A percentile compares a stretch with the other conserved stretches of the same genome.
phyloP scores from a whole-genome alignment of 2,888 invertebrate genomes.

The Glyphotaelius pellucidus region DNA sequence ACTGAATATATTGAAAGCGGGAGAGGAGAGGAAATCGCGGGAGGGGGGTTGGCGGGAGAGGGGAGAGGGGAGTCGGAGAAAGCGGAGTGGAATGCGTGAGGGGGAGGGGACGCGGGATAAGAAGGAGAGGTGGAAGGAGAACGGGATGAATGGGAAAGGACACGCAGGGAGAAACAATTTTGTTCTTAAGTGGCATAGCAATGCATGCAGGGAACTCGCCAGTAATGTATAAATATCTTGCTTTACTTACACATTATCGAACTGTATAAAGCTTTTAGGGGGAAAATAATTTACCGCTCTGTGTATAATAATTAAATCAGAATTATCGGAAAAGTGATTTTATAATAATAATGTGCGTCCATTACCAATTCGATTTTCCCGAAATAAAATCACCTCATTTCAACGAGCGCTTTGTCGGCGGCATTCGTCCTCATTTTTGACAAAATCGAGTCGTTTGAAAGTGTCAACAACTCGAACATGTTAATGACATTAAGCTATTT shows the following conservation, averaged over 20 bases:
- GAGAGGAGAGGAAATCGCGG: no score
- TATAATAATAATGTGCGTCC: neutral
- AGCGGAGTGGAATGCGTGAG: no score
- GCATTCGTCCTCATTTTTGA: neutral
- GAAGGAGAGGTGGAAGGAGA: no score
- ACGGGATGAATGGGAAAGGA: no score
- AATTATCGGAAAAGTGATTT: neutral
- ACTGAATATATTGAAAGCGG: no score
- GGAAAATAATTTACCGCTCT: neutral
- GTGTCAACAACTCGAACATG: neutral
- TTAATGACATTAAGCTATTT: neutral
- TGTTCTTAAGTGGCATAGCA: no score
- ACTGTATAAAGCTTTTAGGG: neutral
- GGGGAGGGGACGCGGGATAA: no score
- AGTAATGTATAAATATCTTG: neutral
- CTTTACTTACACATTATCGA: neutral
- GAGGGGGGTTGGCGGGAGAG: no score
- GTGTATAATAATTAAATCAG: neutral
- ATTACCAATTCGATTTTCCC: neutral
- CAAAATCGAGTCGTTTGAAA: neutral
- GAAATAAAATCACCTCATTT: neutral
- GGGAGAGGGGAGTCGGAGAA: no score
- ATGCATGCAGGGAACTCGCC: no score
- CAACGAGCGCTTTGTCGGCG: neutral
- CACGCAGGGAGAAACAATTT: no score